These are phyloP conservation scores for Drosophila erecta DNA, from an alignment of 1,140 invertebrate genomes.

Conservation along the genomic window DNA sequence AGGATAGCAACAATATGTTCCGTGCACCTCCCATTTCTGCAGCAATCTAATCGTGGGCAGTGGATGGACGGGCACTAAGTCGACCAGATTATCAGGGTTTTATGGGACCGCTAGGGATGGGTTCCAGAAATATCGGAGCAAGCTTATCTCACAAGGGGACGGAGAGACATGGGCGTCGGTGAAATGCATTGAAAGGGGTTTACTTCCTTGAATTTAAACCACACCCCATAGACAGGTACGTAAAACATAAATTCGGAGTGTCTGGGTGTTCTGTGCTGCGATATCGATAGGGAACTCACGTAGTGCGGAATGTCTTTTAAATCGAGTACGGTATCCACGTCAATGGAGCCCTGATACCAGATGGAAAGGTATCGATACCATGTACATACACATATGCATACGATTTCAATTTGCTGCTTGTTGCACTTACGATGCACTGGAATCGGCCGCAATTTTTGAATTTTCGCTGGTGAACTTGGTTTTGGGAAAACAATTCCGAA, in stretches of 20 bases:
- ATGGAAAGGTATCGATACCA: not conserved
- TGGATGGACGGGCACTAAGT: not conserved
- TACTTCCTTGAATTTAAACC: not conserved
- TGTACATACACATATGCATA: not conserved
- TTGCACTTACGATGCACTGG: not conserved
- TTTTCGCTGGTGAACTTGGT: not conserved
- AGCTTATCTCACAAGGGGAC: not conserved
- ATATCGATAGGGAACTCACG: too few relatives aligned
- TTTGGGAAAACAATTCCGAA: not conserved
- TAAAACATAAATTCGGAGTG: too few relatives aligned
- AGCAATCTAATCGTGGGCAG: slow-evolving; percentile 33
- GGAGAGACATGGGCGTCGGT: not conserved
- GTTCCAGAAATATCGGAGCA: not conserved
- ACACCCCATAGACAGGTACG: too few relatives aligned
- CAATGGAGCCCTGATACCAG: not conserved
- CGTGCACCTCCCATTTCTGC: slow-evolving; percentile 19
- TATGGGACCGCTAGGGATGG: slow-evolving; percentile 25
- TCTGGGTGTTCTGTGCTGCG: too few relatives aligned
- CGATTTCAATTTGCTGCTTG: not conserved
- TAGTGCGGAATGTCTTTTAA: too few relatives aligned
- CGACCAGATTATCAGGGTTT: slow-evolving; percentile 23
- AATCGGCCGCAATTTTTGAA: not conserved
- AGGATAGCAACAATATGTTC: slow-evolving; percentile 88
- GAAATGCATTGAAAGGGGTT: not conserved
- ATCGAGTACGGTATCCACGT: not conserved